Evolutionary conservation across 2,113 vertebrate species (phyloP), one percentile per base, ranked within the genome.

Genomic region (Mesoclemmys tuberculata): DNA sequence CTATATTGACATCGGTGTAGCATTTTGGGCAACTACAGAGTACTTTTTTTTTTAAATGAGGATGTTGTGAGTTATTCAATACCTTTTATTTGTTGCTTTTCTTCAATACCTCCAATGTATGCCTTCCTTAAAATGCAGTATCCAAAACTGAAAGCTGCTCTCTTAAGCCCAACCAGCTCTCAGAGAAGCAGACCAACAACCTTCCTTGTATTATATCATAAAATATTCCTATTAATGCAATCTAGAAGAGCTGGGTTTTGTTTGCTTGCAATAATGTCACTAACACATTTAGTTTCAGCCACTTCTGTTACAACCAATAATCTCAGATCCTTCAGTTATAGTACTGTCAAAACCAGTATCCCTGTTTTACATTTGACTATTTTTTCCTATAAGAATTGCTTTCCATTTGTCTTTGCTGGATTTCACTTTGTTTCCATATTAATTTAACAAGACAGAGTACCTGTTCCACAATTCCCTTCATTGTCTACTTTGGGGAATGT

Each of bases 311-410:
- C 6, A 74, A 41, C 21, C 71, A 44, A 26, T 74, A 74, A 93
- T 82, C 94, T 80, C 83, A 85, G 93, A 88, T 46, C 52, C 82
- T 89, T 89, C 82, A 77, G 92, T 85, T 64, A 89, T 71, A 94
- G 71, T 14, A 85, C 22, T 75, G 21, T 26, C 38, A 41, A 38
- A 75, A 41, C 9, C 38, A 44, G 38, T 24, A 22, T 44, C 71
- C 38, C 52, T 52, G 18, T 38, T 31, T 84, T 49, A 22, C 10
- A 5, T n/a, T 74, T 80, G 52, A 13, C 11, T 10, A 49, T 31
- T 88, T 85, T 84, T 56, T 93, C 49, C 52, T 68, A 16, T 46
- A 89, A 85, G 85, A 95, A 89, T 75, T 21, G 21, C 64, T 31
- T 7, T 71, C n/a, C n/a, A 71, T 11, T 71, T 71, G 38, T 16